These are phyloP conservation scores for Butorides virescens DNA, from an alignment of 2,113 vertebrate species.

Conservation along the genomic window DNA sequence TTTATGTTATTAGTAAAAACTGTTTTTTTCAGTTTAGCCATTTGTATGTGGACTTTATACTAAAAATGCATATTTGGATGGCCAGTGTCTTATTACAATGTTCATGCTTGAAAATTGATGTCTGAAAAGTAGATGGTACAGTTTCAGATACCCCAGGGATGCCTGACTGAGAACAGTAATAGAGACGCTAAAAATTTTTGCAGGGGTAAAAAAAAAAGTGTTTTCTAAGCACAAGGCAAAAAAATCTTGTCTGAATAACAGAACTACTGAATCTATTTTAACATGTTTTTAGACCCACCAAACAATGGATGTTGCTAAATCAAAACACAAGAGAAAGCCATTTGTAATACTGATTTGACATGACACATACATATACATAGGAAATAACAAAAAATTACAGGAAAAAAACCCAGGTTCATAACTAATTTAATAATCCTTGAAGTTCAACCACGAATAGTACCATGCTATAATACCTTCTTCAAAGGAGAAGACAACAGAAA, in stretches of 20 bases:
- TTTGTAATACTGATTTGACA: not conserved
- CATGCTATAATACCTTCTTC: not conserved
- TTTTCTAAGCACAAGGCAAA: not conserved
- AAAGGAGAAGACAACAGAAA: not conserved
- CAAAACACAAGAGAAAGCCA: not conserved
- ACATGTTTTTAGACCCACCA: not conserved
- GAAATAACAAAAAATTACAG: not conserved
- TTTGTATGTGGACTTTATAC: not conserved
- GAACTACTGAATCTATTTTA: not conserved
- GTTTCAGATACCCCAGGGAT: not conserved
- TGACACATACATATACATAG: not conserved
- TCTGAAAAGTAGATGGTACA: not conserved
- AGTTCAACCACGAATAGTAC: not conserved
- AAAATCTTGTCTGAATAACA: not conserved
- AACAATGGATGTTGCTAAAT: not conserved
- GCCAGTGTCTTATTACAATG: not conserved
- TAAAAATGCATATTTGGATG: not conserved
- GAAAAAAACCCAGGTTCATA: not conserved
- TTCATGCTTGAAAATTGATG: not conserved
- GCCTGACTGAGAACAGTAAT: not conserved
- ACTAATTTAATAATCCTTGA: not conserved
- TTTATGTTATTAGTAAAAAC: not conserved
- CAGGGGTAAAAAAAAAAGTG: not conserved
- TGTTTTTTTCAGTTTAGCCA: not conserved
- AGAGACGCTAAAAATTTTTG: not conserved